Conservation (phyloP, 2,888 invertebrate genomes). For the Criorhina ranunculi region DNA sequence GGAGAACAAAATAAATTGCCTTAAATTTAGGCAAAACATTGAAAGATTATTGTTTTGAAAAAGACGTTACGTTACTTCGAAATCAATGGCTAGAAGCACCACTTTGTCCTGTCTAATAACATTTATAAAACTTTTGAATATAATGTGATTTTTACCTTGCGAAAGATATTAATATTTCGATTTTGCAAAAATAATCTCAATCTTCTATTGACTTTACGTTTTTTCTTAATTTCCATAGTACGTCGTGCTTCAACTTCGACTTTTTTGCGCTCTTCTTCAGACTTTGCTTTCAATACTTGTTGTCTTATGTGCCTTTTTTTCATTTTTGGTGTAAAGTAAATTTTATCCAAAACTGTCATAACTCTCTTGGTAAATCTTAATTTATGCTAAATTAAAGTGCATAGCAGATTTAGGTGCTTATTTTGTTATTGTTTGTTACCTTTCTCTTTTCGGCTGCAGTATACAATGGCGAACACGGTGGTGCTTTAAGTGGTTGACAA, state of each 20-base stretch:
- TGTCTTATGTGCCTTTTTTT: conserved; percentile 14
- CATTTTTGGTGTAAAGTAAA: conserved; percentile 80
- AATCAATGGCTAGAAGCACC: conserved; percentile 4
- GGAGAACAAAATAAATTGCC: no score
- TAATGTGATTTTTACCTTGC: conserved; percentile 52
- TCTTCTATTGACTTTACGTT: conserved; percentile 43
- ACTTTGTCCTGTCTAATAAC: not conserved
- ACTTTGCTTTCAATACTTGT: not conserved
- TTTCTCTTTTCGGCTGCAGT: conserved; percentile 81
- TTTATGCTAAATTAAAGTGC: conserved; percentile 78
- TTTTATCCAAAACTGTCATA: conserved; percentile 81
- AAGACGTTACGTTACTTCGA: no score
- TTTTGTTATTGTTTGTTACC: conserved; percentile 78
- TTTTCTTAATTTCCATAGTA: conserved; percentile 15
- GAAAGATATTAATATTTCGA: conserved; percentile 44
- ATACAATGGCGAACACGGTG: conserved; percentile 89
- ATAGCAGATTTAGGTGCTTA: not conserved
- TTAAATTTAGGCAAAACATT: no score
- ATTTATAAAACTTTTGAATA: not conserved
- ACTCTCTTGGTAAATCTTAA: conserved; percentile 81
- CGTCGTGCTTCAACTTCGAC: not conserved
- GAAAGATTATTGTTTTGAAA: no score
- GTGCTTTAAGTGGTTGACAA: conserved; percentile 86
- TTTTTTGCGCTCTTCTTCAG: not conserved
- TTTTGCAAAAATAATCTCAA: conserved; percentile 51